A percentile compares a stretch with the other conserved stretches of the same genome.
phyloP scores from a whole-genome alignment of 2,888 invertebrate species.

The Epirrhoe alternata region DNA sequence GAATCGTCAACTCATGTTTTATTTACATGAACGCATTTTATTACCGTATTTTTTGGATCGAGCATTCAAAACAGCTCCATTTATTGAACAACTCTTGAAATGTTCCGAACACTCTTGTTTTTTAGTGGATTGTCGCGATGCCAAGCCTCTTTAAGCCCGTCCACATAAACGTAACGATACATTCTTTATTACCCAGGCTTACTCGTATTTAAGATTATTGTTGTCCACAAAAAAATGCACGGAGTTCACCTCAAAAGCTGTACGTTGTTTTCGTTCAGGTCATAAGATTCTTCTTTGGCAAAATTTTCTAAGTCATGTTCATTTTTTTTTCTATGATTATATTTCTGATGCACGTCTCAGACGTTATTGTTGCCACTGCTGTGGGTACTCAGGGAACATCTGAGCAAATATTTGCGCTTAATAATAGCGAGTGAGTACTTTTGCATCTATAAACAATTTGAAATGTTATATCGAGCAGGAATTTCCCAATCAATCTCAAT shows the following conservation, averaged over 20 bases:
- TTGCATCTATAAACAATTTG: background rate
- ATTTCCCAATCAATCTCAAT: slow-evolving; percentile 29
- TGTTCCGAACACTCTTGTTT: slow-evolving; percentile 37
- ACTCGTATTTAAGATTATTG: background rate
- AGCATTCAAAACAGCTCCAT: slow-evolving; percentile 55
- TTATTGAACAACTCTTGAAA: slow-evolving; percentile 54
- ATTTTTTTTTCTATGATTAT: background rate
- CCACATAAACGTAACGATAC: background rate
- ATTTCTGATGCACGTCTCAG: background rate
- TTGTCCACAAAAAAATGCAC: background rate
- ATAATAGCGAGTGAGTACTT: background rate
- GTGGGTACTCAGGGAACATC: background rate
- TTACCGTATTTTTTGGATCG: slow-evolving; percentile 35
- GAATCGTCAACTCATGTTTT: background rate
- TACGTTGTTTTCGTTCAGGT: too few species aligned
- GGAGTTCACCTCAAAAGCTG: background rate
- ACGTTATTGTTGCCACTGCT: background rate
- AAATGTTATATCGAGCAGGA: slow-evolving; percentile 8
- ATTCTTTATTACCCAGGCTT: background rate
- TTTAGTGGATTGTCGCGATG: slow-evolving; percentile 28
- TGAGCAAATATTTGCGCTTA: slow-evolving; percentile 1
- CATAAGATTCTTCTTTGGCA: background rate
- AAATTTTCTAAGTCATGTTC: too few species aligned
- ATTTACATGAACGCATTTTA: background rate
- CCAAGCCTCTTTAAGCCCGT: slow-evolving; percentile 23